Evolutionary conservation across 1,140 invertebrate genomes (phyloP).

Genomic region (Cydia strobilella): DNA sequence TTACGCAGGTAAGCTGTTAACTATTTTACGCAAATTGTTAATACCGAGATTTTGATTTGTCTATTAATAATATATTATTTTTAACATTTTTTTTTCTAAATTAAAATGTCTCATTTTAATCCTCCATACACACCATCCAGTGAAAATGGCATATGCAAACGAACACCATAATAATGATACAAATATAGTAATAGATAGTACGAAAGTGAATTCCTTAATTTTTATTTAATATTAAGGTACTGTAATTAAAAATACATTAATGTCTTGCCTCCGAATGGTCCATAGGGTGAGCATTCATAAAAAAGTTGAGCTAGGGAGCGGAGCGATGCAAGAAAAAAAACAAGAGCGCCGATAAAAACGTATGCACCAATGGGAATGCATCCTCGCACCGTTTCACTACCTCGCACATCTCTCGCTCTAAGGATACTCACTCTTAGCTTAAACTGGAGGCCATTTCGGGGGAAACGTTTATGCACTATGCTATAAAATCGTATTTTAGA

Average conservation of each 20-base stretch:
- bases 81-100: neutral
- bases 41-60: neutral
- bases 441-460: neutral
- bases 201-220: conserved; percentile 66
- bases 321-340: neutral
- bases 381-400: neutral
- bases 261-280: neutral
- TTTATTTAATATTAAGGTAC: conserved; percentile 70
- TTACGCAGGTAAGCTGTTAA: too few species aligned
- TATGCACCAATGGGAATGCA: neutral
- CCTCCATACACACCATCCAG: conserved; percentile 49
- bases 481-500: conserved; percentile 50
- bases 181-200: conserved; percentile 66
- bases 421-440: neutral
- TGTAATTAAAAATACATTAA: conserved; percentile 45
- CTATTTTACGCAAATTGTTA: too few species aligned
- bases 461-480: conserved; percentile 59
- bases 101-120: conserved; percentile 41
- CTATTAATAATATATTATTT: too few species aligned
- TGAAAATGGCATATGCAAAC: conserved; percentile 70
- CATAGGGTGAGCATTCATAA: neutral
- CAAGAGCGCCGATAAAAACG: neutral
- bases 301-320: neutral
- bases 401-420: neutral
- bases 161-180: conserved; percentile 74